Conservation (phyloP, 2,888 invertebrate species). For the Nephrotoma flavescens region DNA sequence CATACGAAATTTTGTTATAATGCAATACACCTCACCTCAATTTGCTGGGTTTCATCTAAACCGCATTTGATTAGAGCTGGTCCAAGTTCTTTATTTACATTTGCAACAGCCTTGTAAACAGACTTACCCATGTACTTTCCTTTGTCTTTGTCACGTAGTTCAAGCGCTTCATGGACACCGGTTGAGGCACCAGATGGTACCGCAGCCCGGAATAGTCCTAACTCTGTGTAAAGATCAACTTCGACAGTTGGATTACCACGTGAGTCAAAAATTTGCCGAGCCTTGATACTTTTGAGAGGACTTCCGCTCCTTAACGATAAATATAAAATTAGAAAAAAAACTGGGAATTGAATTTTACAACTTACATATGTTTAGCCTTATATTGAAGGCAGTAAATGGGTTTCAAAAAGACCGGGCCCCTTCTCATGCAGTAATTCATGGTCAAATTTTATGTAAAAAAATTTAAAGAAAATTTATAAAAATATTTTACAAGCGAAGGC, state of each 20-base stretch:
- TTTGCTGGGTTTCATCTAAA: constrained; percentile 81
- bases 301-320: constrained; percentile 32
- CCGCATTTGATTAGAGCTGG: constrained; percentile 65
- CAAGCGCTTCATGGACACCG: constrained; percentile 94
- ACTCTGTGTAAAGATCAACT: constrained; percentile 70
- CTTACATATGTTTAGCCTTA: neutral
- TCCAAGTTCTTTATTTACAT: constrained; percentile 70
- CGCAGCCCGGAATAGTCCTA: constrained; percentile 78
- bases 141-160: constrained; percentile 85
- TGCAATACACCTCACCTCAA: neutral
- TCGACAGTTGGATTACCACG: constrained; percentile 99
- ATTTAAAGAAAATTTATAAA: no score
- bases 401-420: neutral
- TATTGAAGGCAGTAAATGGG: neutral
- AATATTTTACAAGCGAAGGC: no score
- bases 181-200: constrained; percentile 98
- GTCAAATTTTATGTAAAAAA: neutral
- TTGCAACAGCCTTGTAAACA: constrained; percentile 80
- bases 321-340: no score
- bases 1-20: neutral
- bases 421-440: neutral
- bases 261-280: constrained; percentile 97
- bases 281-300: constrained; percentile 84
- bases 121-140: constrained; percentile 89
- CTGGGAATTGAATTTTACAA: neutral